Evolutionary conservation across 1,140 invertebrate species (phyloP).

Genomic region (Halotydeus destructor): DNA sequence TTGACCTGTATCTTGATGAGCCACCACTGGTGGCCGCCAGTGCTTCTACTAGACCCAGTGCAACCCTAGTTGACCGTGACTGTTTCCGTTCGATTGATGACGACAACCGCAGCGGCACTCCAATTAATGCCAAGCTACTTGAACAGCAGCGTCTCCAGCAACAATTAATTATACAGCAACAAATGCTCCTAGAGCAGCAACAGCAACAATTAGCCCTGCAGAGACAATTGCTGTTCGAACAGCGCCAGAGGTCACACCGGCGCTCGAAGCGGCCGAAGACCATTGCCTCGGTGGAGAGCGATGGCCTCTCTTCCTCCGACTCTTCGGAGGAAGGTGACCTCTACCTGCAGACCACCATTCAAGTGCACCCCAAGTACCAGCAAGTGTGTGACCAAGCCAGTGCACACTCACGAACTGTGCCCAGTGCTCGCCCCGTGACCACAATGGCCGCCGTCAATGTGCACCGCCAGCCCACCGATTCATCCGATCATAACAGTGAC

Average conservation of each 20-base stretch:
- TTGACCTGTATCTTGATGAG: too few species aligned
- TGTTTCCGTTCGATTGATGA: too few species aligned
- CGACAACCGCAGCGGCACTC: background rate
- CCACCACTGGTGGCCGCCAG: background rate
- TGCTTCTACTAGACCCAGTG: background rate
- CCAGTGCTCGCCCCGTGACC: too few species aligned
- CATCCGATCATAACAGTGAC: too few species aligned
- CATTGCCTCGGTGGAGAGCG: constrained; percentile 19
- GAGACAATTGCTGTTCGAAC: background rate
- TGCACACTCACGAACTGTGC: too few species aligned
- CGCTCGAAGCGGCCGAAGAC: constrained; percentile 2
- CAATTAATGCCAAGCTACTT: background rate
- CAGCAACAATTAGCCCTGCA: background rate
- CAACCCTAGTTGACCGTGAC: background rate
- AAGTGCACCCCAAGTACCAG: too few species aligned
- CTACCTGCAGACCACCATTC: too few species aligned
- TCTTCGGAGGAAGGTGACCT: too few species aligned
- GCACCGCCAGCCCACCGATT: too few species aligned
- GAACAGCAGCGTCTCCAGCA: constrained; percentile 4
- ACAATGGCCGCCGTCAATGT: too few species aligned
- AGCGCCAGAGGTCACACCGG: background rate
- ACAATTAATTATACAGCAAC: constrained; percentile 6
- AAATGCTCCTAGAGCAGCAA: constrained; percentile 4
- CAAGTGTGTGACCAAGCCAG: too few species aligned
- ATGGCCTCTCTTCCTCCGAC: constrained; percentile 15